Evolutionary conservation across 2,113 vertebrate species (phyloP).

Genomic region (Microtus richardsoni): DNA sequence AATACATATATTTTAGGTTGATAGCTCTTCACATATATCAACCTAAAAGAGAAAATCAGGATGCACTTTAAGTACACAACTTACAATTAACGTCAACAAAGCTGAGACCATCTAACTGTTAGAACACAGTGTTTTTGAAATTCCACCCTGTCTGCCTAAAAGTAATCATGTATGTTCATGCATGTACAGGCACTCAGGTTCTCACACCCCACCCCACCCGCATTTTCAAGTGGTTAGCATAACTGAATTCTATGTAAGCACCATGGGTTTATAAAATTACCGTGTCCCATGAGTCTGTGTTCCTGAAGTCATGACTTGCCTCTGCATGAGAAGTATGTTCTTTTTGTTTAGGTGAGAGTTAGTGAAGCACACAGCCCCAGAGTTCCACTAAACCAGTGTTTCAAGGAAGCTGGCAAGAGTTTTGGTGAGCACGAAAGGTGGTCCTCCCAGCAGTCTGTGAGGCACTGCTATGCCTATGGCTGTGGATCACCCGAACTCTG

Average conservation of each 20-base stretch:
- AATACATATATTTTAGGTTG: not conserved
- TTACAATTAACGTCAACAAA: not conserved
- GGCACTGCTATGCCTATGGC: rapidly evolving
- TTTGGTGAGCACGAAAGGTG: not conserved
- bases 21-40: not conserved
- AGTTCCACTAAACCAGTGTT: not conserved
- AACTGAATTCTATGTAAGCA: not conserved
- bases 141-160: not conserved
- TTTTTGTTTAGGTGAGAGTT: not conserved
- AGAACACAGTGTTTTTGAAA: not conserved
- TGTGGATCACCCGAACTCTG: not conserved
- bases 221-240: not conserved
- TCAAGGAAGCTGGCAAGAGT: not conserved
- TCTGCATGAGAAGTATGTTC: not conserved
- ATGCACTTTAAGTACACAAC: not conserved
- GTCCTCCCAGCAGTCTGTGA: not conserved
- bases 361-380: not conserved
- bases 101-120: not conserved
- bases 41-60: not conserved
- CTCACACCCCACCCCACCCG: not conserved
- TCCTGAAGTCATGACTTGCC: not conserved
- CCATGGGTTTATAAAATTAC: not conserved
- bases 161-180: not conserved
- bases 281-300: not conserved
- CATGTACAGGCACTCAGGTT: not conserved